Evolutionary conservation across 2,113 vertebrate genomes (phyloP).

Genomic region (Grammomys dolichurus): DNA sequence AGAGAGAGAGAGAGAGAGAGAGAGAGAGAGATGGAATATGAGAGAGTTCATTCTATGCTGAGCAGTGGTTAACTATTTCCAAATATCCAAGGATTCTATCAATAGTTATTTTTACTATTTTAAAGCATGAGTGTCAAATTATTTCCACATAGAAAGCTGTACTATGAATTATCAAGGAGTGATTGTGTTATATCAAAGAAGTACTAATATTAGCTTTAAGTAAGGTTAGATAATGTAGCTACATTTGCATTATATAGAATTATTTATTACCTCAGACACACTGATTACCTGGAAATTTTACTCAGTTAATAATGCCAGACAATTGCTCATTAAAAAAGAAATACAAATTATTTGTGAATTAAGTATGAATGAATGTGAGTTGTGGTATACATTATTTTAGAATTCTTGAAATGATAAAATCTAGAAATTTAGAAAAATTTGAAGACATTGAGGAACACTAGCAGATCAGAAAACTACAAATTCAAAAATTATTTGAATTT

Average conservation of each 20-base stretch:
- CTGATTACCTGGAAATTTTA: neutral
- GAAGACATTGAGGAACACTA: neutral
- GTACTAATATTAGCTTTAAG: neutral
- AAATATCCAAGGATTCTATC: neutral
- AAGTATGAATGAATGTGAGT: neutral
- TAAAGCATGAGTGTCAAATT: neutral
- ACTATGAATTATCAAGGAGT: neutral
- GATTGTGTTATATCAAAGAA: slow-evolving; percentile 6
- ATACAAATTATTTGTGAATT: neutral
- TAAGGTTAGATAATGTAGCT: neutral
- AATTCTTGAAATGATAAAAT: neutral
- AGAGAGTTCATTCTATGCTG: neutral
- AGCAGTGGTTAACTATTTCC: neutral
- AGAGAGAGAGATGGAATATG: too few species aligned
- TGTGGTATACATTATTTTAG: slow-evolving; percentile 2
- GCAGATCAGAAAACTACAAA: neutral
- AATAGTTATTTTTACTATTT: slow-evolving; percentile 44
- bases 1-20: too few species aligned
- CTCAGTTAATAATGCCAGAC: neutral
- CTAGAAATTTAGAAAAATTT: neutral
- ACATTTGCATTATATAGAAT: neutral
- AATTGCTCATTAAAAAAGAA: neutral
- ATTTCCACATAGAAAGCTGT: neutral
- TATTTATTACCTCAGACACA: neutral
- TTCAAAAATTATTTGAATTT: neutral